Conservation (phyloP, 2,888 invertebrate species). For the Polyommatus icarus region DNA sequence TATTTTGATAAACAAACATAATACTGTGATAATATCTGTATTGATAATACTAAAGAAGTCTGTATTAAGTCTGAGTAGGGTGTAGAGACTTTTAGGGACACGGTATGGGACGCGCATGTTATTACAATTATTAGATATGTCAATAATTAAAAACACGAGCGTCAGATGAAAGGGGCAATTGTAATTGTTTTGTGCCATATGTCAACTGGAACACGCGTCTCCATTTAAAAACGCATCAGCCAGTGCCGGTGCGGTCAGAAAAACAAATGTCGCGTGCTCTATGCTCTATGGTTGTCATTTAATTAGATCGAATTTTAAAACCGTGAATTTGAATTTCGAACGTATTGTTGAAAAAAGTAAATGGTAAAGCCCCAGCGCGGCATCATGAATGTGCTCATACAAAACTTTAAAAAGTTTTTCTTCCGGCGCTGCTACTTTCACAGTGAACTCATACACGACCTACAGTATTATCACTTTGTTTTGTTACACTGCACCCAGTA, state of each 20-base stretch:
- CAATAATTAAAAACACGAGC: conserved; percentile 23
- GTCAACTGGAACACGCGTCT: conserved; percentile 48
- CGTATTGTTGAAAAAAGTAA: neutral
- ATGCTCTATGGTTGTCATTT: conserved; percentile 10
- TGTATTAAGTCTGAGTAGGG: neutral
- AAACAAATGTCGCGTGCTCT: conserved; percentile 26
- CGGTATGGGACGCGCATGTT: neutral
- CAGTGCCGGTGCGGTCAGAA: conserved; percentile 12
- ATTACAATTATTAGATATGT: conserved; percentile 33
- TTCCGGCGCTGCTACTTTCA: too few relatives aligned
- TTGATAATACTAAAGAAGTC: neutral
- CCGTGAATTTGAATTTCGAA: neutral
- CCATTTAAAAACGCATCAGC: conserved; percentile 62
- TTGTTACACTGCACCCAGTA: neutral
- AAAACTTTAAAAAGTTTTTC: too few relatives aligned
- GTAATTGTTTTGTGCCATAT: conserved; percentile 37
- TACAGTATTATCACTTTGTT: too few relatives aligned
- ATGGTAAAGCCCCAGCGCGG: too few relatives aligned
- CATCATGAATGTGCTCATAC: too few relatives aligned
- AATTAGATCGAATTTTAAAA: neutral
- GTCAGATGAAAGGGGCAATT: conserved; percentile 35
- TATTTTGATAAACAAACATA: too few relatives aligned
- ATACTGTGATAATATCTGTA: too few relatives aligned
- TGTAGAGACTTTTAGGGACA: neutral
- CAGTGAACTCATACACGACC: too few relatives aligned